Conservation (phyloP, 2,888 invertebrate species). For the Amblyjoppa proteus region DNA sequence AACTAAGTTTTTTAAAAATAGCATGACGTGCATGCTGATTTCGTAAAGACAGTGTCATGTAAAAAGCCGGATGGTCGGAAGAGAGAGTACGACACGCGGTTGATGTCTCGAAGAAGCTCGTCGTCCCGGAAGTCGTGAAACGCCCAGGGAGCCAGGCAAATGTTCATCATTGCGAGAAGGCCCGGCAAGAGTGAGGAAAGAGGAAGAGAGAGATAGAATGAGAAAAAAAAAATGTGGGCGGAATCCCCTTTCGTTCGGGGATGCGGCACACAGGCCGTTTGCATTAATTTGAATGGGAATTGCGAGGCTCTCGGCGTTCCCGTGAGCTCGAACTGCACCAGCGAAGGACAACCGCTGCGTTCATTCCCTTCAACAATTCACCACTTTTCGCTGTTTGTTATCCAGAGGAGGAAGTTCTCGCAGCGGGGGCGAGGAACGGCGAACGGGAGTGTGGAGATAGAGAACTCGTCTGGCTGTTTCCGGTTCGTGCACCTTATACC, state of each 20-base stretch:
- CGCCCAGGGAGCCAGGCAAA: conserved; percentile 66
- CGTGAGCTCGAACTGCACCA: conserved; percentile 50
- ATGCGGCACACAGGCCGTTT: conserved; percentile 74
- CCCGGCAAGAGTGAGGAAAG: conserved; percentile 60
- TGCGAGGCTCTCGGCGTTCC: conserved; percentile 72
- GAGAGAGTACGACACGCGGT: conserved; percentile 20
- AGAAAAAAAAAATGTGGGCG: conserved; percentile 69
- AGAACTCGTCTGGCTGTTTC: conserved; percentile 46
- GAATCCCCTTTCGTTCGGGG: conserved; percentile 73
- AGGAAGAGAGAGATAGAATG: conserved; percentile 60
- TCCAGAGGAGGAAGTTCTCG: conserved; percentile 64
- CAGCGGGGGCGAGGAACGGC: conserved; percentile 48
- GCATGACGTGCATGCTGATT: neutral
- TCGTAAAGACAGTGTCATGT: conserved; percentile 11
- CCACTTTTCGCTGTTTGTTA: conserved; percentile 75
- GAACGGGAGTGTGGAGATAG: conserved; percentile 49
- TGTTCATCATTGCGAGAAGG: conserved; percentile 75
- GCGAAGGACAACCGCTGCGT: conserved; percentile 48
- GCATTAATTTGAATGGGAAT: conserved; percentile 82
- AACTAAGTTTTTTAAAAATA: conserved; percentile 35
- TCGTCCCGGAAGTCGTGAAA: conserved; percentile 45
- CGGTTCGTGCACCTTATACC: conserved; percentile 52
- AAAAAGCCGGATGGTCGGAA: conserved; percentile 15
- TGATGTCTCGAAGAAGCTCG: conserved; percentile 50
- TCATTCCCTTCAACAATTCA: conserved; percentile 71